Evolutionary conservation across 2,888 invertebrate species (phyloP).

Genomic region (Napeogenes sylphis): DNA sequence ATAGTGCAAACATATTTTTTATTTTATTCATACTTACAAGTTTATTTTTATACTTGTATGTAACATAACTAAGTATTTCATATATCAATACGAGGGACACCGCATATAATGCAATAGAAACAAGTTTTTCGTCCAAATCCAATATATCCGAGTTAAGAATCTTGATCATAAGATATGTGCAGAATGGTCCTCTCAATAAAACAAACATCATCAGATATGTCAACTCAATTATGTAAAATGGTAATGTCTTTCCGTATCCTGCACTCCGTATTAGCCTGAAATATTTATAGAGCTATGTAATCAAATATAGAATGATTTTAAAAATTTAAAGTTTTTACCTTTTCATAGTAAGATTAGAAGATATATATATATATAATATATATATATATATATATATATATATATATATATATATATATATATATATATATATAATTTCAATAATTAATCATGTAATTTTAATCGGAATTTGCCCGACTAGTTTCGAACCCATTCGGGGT

Average conservation of each 20-base stretch:
- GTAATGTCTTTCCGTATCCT: constrained; percentile 63
- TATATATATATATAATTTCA: no score
- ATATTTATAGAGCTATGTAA: constrained; percentile 9
- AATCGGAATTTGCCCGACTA: no score
- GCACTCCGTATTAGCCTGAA: constrained; percentile 71
- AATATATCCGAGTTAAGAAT: constrained; percentile 61
- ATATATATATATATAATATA: no score
- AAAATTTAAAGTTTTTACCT: not conserved
- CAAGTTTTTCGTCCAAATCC: constrained; percentile 58
- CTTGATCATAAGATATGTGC: constrained; percentile 66
- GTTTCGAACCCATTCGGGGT: no score
- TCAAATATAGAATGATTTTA: not conserved
- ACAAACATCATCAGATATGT: constrained; percentile 72
- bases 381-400: no score
- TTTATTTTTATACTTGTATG: constrained; percentile 57
- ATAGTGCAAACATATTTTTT: no score
- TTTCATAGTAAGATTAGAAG: not conserved
- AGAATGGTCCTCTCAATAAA: constrained; percentile 69
- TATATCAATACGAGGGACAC: constrained; percentile 67
- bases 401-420: no score
- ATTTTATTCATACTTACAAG: constrained; percentile 48
- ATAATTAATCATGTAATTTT: no score
- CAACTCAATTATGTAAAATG: constrained; percentile 69
- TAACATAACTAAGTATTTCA: constrained; percentile 62
- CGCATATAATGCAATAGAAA: constrained; percentile 56